Evolutionary conservation across 1,140 invertebrate genomes (phyloP).

Genomic region (Campoletis sonorensis): DNA sequence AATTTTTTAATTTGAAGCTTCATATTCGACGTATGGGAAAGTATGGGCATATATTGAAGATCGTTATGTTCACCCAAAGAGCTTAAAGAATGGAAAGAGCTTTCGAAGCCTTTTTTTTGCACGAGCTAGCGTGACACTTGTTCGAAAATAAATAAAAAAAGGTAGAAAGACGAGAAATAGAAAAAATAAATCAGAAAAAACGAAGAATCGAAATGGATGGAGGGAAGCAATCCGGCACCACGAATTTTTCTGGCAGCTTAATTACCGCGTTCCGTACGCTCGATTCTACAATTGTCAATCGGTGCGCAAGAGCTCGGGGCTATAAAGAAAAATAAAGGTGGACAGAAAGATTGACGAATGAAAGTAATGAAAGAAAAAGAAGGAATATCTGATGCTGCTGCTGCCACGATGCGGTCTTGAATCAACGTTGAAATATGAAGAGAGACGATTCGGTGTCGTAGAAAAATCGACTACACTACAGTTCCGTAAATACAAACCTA

Average conservation of each 20-base stretch:
- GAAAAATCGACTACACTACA: not conserved
- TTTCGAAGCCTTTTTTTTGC: not conserved
- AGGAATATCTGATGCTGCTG: not conserved
- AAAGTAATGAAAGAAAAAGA: constrained; percentile 42
- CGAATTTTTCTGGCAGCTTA: constrained; percentile 54
- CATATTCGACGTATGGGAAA: constrained; percentile 20
- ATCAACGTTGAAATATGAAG: constrained; percentile 34
- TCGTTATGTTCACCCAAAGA: too few species aligned
- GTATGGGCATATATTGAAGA: not conserved
- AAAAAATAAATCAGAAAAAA: not conserved
- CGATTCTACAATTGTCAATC: constrained; percentile 60
- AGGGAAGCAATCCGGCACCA: constrained; percentile 35
- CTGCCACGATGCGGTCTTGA: constrained; percentile 5
- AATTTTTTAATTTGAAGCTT: constrained; percentile 37
- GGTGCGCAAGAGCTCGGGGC: constrained; percentile 31
- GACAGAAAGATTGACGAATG: constrained; percentile 29
- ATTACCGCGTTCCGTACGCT: constrained; percentile 54
- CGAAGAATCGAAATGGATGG: constrained; percentile 2
- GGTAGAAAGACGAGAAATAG: not conserved
- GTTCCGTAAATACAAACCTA: not conserved
- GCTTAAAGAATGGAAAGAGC: not conserved
- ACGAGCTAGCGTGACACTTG: not conserved
- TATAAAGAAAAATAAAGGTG: constrained; percentile 9
- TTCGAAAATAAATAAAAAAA: not conserved
- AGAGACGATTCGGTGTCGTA: not conserved